Conservation (phyloP, 2,888 invertebrate genomes). For the Sussaba pulchella region DNA sequence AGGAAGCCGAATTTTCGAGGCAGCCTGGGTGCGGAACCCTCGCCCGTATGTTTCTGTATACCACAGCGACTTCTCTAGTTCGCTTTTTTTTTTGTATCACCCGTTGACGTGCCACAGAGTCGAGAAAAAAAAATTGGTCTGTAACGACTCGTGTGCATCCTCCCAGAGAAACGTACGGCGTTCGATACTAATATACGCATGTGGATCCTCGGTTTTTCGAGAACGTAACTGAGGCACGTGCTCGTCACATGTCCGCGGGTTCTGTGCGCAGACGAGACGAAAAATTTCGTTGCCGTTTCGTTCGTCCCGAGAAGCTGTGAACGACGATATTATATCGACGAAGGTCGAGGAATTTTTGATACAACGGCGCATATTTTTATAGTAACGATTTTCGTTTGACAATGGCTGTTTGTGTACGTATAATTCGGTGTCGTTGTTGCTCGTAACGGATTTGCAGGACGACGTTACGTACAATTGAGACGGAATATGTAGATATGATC, state of each 20-base stretch:
- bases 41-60: slow-evolving; percentile 27
- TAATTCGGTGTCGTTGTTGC: too few species aligned
- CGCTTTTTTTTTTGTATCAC: slow-evolving; percentile 54
- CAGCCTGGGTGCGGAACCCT: slow-evolving; percentile 23
- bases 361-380: slow-evolving; percentile 12
- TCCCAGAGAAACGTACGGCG: slow-evolving; percentile 54
- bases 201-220: slow-evolving; percentile 53
- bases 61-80: slow-evolving; percentile 23
- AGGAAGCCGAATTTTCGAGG: slow-evolving; percentile 63
- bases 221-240: slow-evolving; percentile 81
- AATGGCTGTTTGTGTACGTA: too few species aligned
- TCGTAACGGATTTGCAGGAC: too few species aligned
- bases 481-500: slow-evolving; percentile 75
- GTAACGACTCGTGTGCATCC: slow-evolving; percentile 59
- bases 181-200: slow-evolving; percentile 61
- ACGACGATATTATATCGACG: slow-evolving; percentile 79
- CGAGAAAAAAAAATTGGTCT: slow-evolving; percentile 35
- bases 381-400: too few species aligned
- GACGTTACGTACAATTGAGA: slow-evolving; percentile 77
- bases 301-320: slow-evolving; percentile 63
- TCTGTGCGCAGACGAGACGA: slow-evolving; percentile 61
- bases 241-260: slow-evolving; percentile 82
- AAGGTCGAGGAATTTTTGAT: slow-evolving; percentile 43
- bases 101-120: slow-evolving; percentile 46
- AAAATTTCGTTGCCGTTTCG: slow-evolving; percentile 61